Percentiles rank a stretch among this genome's conserved stretches.
These are phyloP conservation scores for Cephonodes hylas DNA, from an alignment of 2,888 invertebrate species.

Conservation along the genomic window DNA sequence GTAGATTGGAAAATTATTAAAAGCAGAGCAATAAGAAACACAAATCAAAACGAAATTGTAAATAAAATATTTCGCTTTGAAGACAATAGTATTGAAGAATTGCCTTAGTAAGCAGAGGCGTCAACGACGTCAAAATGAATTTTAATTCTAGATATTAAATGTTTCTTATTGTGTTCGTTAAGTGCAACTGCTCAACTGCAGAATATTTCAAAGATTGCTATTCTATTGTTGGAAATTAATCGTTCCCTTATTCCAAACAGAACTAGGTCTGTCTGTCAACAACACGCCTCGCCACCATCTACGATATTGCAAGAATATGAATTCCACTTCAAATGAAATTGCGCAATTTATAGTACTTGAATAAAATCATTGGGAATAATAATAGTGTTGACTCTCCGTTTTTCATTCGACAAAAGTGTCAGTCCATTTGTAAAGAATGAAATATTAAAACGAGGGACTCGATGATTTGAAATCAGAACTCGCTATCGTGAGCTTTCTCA, in stretches of 20 bases:
- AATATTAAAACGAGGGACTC: slow-evolving; percentile 60
- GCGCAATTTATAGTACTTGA: slow-evolving; percentile 19
- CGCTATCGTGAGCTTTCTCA: slow-evolving; percentile 45
- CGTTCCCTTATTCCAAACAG: slow-evolving; percentile 1
- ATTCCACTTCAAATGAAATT: slow-evolving; percentile 3
- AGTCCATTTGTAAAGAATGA: slow-evolving; percentile 65
- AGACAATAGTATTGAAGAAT: neutral
- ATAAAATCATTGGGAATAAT: slow-evolving; percentile 43
- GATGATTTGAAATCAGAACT: slow-evolving; percentile 60
- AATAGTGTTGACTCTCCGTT: slow-evolving; percentile 51
- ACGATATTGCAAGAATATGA: slow-evolving; percentile 9
- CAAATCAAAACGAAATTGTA: neutral
- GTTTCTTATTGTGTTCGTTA: neutral
- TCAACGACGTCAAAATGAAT: neutral
- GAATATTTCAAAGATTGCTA: neutral
- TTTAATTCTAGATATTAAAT: neutral
- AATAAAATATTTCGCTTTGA: neutral
- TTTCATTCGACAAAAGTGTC: slow-evolving; percentile 56
- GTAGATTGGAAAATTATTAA: too few species aligned
- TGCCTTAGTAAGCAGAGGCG: neutral
- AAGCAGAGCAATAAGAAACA: neutral
- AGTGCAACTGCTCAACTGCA: neutral
- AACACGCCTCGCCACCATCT: neutral
- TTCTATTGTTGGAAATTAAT: slow-evolving; percentile 4
- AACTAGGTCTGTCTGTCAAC: slow-evolving; percentile 5